Conservation (phyloP, 2,888 invertebrate genomes). For the Augochlorella aurata region DNA sequence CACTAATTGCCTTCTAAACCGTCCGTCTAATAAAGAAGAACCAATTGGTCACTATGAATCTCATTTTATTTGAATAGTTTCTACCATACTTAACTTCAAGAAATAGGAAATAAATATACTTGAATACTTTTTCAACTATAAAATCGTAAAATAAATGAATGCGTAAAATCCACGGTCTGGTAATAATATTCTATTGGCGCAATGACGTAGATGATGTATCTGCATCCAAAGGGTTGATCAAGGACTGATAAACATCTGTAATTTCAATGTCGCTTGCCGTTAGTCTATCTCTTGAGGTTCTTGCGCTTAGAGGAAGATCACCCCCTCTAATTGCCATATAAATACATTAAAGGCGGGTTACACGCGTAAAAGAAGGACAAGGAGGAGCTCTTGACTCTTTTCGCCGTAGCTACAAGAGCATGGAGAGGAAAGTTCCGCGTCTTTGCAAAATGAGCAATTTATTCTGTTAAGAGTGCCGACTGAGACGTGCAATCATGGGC, state of each 20-base stretch:
- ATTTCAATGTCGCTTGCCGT: neutral
- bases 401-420: constrained; percentile 3
- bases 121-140: too few species aligned
- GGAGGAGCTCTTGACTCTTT: constrained; percentile 12
- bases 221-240: neutral
- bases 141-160: too few species aligned
- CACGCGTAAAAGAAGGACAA: neutral
- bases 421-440: constrained; percentile 45
- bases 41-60: too few species aligned
- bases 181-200: too few species aligned
- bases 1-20: too few species aligned
- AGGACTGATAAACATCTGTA: neutral
- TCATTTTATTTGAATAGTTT: too few species aligned
- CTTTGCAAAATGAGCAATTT: constrained; percentile 65
- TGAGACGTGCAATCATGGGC: constrained; percentile 68
- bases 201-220: neutral
- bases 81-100: too few species aligned
- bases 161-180: too few species aligned
- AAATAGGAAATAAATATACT: too few species aligned
- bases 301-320: neutral
- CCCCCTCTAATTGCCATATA: constrained; percentile 24
- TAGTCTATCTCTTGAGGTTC: neutral
- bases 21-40: too few species aligned
- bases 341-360: constrained; percentile 25
- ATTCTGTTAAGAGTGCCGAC: constrained; percentile 64